Evolutionary conservation across 2,113 vertebrate species (phyloP), one percentile per base, ranked within the genome.

Genomic region (Sprattus sprattus): DNA sequence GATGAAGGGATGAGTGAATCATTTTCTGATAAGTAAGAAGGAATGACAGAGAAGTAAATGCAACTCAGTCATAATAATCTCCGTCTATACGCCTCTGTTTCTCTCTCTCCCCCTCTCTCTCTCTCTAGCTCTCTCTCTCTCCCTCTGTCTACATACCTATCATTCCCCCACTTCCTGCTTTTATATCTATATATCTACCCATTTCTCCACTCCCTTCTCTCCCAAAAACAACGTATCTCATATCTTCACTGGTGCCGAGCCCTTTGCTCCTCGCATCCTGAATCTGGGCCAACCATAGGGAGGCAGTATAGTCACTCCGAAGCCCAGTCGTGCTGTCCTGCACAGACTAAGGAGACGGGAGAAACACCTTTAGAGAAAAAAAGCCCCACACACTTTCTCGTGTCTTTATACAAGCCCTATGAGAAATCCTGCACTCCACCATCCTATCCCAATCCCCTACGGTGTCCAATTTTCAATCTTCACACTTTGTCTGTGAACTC

Each of bases 271-370:
- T 28, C n/a, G 13, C 71, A 28, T 78, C 64, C 71, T 78, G 46
- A 6, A 2, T 16, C 39, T 78, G 0, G 45, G 45, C 8, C 64
- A 78, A 22, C 81, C 86, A 82, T 64, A 46, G 78, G 84, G 83
- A 85, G 83, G 86, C 86, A 82, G 81, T 82, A 75, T 75, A 78
- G 32, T 32, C 71, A 25, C 67, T 75, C 28, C 25, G 39, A 78
- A 78, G 71, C 71, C 28, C 71, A 78, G 71, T 28, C 4, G 9
- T 32, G n/a, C n/a, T 67, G 64, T 11, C 64, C 7, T 67, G n/a
- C 64, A 44, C 25, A 39, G 32, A 32, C 13, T 78, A 4, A 15
- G 25, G 22, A 67, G 22, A 83, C 39, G 0, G 39, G 44, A 67
- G 82, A 83, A 20, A 75, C 5, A 82, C 45, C 82, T 16, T 6